Base-by-base conservation (phyloP, 2,888 invertebrate genomes). In the Lapara coniferarum region DNA sequence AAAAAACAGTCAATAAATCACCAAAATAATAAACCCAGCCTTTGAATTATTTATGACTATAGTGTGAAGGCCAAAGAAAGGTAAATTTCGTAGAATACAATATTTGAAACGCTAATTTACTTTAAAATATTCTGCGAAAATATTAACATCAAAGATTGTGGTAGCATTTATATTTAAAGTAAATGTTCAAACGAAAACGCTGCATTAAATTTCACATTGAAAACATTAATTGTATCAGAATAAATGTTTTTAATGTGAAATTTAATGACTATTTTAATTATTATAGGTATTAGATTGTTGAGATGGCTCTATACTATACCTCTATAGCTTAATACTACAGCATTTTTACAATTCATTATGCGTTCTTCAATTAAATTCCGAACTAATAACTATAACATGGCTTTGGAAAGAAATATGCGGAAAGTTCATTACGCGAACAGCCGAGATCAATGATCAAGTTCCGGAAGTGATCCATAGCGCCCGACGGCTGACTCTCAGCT, bases 401-500 rank as follows among this genome's bases (percentile, higher is more conserved):
- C 4, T 16, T 46, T 46, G 63, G 19, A 63, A 16, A 12, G n/a
- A 16, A 59, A 59, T 46, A 59, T 59, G 46, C 59, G 59, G 59
- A 46, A 59, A 59, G 59, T 59, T 46, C 44, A 63, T 63, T 49
- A 49, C 19, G 19, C 25, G 12, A 49, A 46, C 19, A 63, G 63
- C n/a, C 16, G 46, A 49, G 63, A 49, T 63, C 63, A 63, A 63
- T 63, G n/a, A 53, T n/a, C 25, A 53, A 13, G 44, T 44, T 14
- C 53, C 59, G 75, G 75, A 77, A 76, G 69, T 71, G 70, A 70
- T 49, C 44, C 57, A 55, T 16, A 66, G 46, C 74, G 49, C 16
- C 67, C 68, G 71, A 71, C 69, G 63, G 51, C 44, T 44, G 52
- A 68, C 58, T 74, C 76, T 82, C 83, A 82, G 81, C 81, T 80